Evolutionary conservation across 2,797 vertebrate species (phyloP).

Genomic region (Sandelia bainsii): DNA sequence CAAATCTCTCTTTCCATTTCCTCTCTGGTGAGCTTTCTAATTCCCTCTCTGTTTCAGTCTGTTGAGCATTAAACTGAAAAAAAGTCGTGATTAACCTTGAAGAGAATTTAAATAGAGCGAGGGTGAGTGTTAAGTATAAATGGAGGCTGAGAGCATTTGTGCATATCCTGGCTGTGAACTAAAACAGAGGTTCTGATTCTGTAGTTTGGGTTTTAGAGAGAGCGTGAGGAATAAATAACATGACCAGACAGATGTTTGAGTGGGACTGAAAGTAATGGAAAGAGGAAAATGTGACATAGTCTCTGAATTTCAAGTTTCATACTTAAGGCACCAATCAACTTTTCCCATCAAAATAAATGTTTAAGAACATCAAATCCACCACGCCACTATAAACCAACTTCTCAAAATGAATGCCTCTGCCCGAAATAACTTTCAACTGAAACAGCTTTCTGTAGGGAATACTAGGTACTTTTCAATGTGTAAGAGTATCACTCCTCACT

Average conservation of each 20-base stretch:
- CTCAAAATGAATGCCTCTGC: background rate
- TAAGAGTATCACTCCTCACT: background rate
- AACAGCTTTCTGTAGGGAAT: background rate
- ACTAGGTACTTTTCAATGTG: background rate
- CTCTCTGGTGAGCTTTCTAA: no score
- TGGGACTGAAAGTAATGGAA: no score
- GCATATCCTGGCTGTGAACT: background rate
- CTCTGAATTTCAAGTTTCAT: background rate
- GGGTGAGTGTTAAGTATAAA: constrained; percentile 20
- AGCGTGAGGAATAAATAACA: no score
- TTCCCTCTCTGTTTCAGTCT: constrained; percentile 15
- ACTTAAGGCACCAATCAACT: background rate
- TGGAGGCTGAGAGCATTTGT: constrained; percentile 3
- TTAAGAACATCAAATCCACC: background rate
- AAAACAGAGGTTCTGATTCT: background rate
- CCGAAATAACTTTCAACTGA: no score
- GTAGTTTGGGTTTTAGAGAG: no score
- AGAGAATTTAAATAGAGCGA: constrained; percentile 6
- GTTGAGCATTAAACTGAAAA: constrained; percentile 17
- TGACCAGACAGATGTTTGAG: no score
- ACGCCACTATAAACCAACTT: background rate
- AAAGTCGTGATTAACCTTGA: constrained; percentile 36
- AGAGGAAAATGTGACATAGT: no score
- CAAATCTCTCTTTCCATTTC: background rate
- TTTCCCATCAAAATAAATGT: background rate